Conservation (phyloP, 2,113 vertebrate species). For the Hystrix brachyura region DNA sequence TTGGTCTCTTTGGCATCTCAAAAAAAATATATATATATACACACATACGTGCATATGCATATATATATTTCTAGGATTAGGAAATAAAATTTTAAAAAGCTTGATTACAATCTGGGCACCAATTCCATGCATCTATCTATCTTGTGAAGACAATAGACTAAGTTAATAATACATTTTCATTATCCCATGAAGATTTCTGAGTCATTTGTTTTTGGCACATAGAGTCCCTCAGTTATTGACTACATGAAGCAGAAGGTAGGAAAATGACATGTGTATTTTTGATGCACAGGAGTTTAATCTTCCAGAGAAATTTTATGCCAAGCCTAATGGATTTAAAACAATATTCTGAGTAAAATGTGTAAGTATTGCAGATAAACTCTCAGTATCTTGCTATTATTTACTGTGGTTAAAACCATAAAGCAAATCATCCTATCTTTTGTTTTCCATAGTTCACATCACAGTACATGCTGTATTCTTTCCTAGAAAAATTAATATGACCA, state of each 20-base stretch:
- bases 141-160: conserved; percentile 17
- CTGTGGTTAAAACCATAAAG: conserved; percentile 74
- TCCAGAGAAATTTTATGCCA: conserved; percentile 72
- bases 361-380: conserved; percentile 80
- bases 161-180: conserved; percentile 10
- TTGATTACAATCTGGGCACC: background rate
- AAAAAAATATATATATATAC: background rate
- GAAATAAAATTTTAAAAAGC: background rate
- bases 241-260: conserved; percentile 81
- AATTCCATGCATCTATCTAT: background rate
- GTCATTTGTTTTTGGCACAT: conserved; percentile 80
- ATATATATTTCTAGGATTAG: background rate
- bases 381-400: conserved; percentile 65
- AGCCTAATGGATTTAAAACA: conserved; percentile 68
- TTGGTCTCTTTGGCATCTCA: background rate
- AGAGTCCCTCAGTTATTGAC: conserved; percentile 79
- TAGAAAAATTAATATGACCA: conserved; percentile 53
- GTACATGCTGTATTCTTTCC: conserved; percentile 66
- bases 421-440: conserved; percentile 78
- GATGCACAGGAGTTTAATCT: conserved; percentile 68
- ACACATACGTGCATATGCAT: background rate
- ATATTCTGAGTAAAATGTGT: conserved; percentile 73
- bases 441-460: conserved; percentile 72
- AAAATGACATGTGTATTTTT: conserved; percentile 82
- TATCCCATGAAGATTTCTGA: conserved; percentile 83